These are phyloP conservation scores for Agapostemon virescens DNA, from an alignment of 2,888 invertebrate species.

Conservation along the genomic window DNA sequence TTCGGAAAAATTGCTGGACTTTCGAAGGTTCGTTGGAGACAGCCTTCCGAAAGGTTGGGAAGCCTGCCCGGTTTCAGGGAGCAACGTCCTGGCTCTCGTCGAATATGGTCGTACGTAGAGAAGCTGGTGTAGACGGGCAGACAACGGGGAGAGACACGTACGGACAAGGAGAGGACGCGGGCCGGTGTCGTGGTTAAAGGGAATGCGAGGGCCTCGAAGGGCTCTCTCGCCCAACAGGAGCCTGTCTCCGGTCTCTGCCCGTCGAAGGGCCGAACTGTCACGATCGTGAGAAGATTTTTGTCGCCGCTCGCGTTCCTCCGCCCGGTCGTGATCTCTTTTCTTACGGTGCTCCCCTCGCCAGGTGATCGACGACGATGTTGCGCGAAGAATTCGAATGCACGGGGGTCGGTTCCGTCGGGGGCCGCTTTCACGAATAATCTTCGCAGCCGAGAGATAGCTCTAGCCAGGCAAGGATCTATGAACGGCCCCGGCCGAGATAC, in stretches of 20 bases:
- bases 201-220: constrained; percentile 36
- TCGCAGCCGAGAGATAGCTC: constrained; percentile 20
- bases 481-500: constrained; percentile 21
- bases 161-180: constrained; percentile 34
- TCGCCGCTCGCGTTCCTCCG: constrained; percentile 36
- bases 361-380: constrained; percentile 46
- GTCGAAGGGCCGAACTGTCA: constrained; percentile 60
- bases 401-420: background rate
- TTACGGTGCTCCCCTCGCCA: constrained; percentile 19
- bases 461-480: constrained; percentile 31
- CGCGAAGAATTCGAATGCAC: constrained; percentile 40
- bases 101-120: constrained; percentile 61
- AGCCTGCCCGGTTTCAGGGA: constrained; percentile 63
- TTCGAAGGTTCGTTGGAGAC: background rate
- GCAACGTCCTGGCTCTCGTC: constrained; percentile 69
- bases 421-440: constrained; percentile 46
- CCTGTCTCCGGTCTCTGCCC: constrained; percentile 38
- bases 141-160: constrained; percentile 40
- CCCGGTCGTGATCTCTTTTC: constrained; percentile 55
- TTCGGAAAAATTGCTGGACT: background rate
- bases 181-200: constrained; percentile 48
- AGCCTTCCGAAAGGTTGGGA: constrained; percentile 51
- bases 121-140: constrained; percentile 38
- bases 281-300: constrained; percentile 64
- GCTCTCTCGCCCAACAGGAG: constrained; percentile 45